Evolutionary conservation across 1,140 invertebrate genomes (phyloP).

Genomic region (Riptortus pedestris): DNA sequence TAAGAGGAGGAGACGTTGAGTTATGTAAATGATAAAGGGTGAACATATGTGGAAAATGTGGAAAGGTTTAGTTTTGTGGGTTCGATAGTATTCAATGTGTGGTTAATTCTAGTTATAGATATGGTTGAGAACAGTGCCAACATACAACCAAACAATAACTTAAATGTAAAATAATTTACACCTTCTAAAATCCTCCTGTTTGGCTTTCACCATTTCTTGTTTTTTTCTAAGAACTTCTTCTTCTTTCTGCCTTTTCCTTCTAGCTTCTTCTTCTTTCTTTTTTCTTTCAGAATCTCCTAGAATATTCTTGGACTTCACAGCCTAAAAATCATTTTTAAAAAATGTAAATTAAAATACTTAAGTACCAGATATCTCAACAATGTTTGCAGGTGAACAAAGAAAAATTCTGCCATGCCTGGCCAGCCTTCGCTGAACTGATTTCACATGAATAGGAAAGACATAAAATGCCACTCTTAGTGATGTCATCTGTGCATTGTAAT

Average conservation of each 20-base stretch:
- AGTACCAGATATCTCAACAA: no score
- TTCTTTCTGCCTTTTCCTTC: not conserved
- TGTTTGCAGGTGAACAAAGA: no score
- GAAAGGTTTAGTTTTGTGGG: not conserved
- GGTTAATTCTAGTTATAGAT: no score
- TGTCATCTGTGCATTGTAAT: no score
- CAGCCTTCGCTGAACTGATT: no score
- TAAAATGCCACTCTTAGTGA: no score
- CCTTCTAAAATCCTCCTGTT: constrained; percentile 3
- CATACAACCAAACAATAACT: no score
- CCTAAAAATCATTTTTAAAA: no score
- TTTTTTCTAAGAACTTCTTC: constrained; percentile 1
- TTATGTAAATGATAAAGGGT: not conserved
- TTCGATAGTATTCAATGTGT: not conserved
- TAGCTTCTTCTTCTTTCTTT: constrained; percentile 9
- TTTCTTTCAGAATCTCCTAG: not conserved
- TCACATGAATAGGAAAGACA: no score
- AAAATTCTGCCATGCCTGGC: no score
- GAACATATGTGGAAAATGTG: not conserved
- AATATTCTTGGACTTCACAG: not conserved
- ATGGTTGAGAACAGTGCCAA: no score
- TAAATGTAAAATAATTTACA: not conserved
- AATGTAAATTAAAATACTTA: no score
- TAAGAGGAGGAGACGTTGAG: not conserved
- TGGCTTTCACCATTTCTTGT: constrained; percentile 3